Conservation (phyloP, 2,113 vertebrate genomes). For the Dicaeum eximium region DNA sequence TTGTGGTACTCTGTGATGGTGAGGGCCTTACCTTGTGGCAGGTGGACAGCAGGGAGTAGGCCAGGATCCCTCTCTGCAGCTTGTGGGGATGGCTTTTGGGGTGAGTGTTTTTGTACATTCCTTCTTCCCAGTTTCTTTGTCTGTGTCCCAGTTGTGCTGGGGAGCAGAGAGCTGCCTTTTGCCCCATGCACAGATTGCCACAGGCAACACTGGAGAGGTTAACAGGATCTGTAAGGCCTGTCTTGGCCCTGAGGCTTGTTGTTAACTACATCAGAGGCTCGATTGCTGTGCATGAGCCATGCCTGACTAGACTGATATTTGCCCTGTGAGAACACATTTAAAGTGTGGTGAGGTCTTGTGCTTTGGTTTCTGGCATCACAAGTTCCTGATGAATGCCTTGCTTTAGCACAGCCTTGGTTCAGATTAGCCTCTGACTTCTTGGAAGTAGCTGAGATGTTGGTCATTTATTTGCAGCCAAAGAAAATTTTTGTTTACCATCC, state of each 20-base stretch:
- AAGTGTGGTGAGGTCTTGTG: slow-evolving; percentile 8
- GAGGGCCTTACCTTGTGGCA: neutral
- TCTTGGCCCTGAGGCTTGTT: neutral
- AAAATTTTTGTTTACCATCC: neutral
- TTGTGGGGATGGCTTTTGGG: neutral
- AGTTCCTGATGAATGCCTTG: neutral
- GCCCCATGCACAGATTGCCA: neutral
- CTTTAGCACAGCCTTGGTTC: neutral
- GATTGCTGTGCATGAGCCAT: neutral
- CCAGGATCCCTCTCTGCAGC: neutral
- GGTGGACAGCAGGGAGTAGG: neutral
- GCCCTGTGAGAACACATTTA: slow-evolving; percentile 18
- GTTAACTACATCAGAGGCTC: neutral
- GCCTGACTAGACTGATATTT: neutral
- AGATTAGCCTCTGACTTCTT: neutral
- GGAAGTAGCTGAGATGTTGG: neutral
- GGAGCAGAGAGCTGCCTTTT: neutral
- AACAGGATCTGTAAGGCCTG: neutral
- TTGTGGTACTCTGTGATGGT: accelerated
- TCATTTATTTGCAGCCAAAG: neutral
- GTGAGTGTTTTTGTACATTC: no score
- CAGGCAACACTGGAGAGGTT: neutral
- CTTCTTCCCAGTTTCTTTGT: neutral
- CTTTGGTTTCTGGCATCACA: neutral
- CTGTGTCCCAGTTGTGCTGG: neutral